Conservation (phyloP, 2,888 invertebrate species). For the Odontomyia ornata region DNA sequence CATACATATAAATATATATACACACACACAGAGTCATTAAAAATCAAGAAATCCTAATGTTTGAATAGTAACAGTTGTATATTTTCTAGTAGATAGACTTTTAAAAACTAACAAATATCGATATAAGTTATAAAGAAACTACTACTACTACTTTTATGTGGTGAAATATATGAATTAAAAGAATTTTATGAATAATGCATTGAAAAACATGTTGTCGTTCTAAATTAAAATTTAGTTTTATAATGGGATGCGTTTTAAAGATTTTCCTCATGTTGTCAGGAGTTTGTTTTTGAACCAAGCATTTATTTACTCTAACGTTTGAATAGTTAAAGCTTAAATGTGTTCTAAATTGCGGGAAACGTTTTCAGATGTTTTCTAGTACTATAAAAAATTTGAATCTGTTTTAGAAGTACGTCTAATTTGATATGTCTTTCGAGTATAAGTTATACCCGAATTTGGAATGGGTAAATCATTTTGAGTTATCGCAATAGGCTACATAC, state of each 20-base stretch:
- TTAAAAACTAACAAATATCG: not conserved
- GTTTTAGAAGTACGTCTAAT: too few species aligned
- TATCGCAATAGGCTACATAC: too few species aligned
- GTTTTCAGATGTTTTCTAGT: too few species aligned
- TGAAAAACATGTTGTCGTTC: not conserved
- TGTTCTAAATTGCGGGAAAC: too few species aligned
- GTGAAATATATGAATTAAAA: not conserved
- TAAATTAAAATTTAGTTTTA: not conserved
- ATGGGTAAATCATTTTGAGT: too few species aligned
- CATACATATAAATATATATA: not conserved
- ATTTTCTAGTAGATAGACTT: conserved; percentile 28
- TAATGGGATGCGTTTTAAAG: not conserved
- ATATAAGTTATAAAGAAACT: not conserved
- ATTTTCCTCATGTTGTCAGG: not conserved
- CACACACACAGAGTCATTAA: conserved; percentile 7
- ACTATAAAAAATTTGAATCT: too few species aligned
- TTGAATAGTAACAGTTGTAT: conserved; percentile 15
- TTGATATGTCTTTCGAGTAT: too few species aligned
- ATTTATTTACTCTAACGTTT: too few species aligned
- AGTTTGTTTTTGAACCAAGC: too few species aligned
- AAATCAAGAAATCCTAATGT: conserved; percentile 15
- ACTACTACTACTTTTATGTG: not conserved
- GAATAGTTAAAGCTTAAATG: too few species aligned
- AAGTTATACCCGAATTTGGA: too few species aligned
- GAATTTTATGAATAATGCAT: not conserved